Evolutionary conservation across 2,888 invertebrate species (phyloP).

Genomic region (Perdita meconis): DNA sequence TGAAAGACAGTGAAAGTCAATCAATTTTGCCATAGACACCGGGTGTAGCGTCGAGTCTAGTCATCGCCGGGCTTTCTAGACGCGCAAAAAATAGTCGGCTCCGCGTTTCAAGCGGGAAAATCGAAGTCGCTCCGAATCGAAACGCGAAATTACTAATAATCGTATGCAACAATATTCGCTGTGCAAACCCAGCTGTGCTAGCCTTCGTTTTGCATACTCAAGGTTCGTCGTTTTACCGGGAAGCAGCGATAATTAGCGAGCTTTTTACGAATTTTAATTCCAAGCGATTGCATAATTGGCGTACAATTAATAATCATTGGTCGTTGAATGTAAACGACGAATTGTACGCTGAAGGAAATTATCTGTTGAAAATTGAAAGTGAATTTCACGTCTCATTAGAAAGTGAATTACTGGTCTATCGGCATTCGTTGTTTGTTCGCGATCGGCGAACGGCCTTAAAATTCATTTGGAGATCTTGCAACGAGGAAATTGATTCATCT

Average conservation of each 20-base stretch:
- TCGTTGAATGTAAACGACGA: slow-evolving; percentile 14
- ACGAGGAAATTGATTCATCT: background rate
- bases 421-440: slow-evolving; percentile 19
- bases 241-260: too few relatives aligned
- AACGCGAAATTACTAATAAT: too few relatives aligned
- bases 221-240: too few relatives aligned
- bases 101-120: background rate
- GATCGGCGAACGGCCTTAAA: background rate
- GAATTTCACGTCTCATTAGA: slow-evolving; percentile 50
- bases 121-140: too few relatives aligned
- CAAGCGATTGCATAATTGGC: too few relatives aligned
- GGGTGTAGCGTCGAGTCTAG: background rate
- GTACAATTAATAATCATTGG: background rate
- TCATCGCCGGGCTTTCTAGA: background rate
- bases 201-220: too few relatives aligned
- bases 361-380: slow-evolving; percentile 55
- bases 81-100: background rate
- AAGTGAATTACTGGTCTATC: slow-evolving; percentile 37
- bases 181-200: too few relatives aligned
- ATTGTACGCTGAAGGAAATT: slow-evolving; percentile 17
- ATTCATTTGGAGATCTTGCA: too few relatives aligned
- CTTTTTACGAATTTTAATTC: too few relatives aligned
- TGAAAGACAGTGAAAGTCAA: slow-evolving; percentile 44
- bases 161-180: too few relatives aligned
- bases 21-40: slow-evolving; percentile 17